Evolutionary conservation across 2,888 invertebrate species (phyloP).

Genomic region (Sericinus montela): DNA sequence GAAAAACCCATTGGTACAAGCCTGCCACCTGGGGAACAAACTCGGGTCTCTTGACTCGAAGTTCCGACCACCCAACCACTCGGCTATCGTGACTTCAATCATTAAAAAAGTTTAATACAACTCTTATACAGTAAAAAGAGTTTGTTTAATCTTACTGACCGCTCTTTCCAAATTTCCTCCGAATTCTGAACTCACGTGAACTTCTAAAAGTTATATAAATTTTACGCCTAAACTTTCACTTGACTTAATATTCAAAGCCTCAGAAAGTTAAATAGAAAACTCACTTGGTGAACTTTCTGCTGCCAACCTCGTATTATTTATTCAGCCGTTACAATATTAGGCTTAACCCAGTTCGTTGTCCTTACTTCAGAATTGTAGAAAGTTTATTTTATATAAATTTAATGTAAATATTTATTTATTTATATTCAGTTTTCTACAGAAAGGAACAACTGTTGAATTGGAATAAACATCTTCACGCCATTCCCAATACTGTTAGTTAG

Average conservation of each 20-base stretch:
- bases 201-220: conserved; percentile 6
- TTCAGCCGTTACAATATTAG: conserved; percentile 7
- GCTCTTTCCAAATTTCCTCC: not conserved
- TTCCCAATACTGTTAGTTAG: no score
- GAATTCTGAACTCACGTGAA: conserved; percentile 3
- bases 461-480: no score
- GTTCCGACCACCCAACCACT: no score
- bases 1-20: no score
- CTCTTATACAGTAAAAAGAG: no score
- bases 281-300: conserved; percentile 7
- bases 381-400: not conserved
- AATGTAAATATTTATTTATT: not conserved
- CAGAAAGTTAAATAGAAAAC: conserved; percentile 15
- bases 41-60: no score
- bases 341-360: not conserved
- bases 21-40: no score
- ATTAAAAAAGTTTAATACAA: no score
- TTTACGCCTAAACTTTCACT: conserved; percentile 2
- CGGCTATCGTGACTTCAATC: no score
- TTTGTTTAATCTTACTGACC: conserved; percentile 7
- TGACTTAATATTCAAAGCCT: conserved; percentile 13
- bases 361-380: not conserved
- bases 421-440: not conserved
- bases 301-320: conserved; percentile 7
- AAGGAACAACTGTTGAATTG: no score